Base-by-base conservation (phyloP, 2,797 vertebrate species). In the Iguana delicatissima region DNA sequence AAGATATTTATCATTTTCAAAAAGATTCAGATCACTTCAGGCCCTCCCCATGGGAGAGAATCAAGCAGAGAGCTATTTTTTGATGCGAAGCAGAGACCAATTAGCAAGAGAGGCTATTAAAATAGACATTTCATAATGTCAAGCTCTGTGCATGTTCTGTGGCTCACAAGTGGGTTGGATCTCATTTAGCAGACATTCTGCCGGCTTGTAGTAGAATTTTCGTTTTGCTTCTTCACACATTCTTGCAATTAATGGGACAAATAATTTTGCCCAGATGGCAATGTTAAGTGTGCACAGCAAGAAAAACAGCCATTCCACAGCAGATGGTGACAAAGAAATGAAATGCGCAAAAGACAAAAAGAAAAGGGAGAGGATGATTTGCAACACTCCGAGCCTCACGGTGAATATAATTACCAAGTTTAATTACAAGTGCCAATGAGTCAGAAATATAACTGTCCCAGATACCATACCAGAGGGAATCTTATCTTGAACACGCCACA, bases 321-420 rank as follows among this genome's bases (percentile, higher is more conserved):
- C 73, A 95, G 94, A 95, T 95, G 95, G 95, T 6, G 29, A 87
- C 89, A n/a, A 94, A 90, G 92, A 93, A 92, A 87, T 24, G 89
- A 93, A 94, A 93, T 24, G 90, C 87, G 80, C 84, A 72, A 94
- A 93, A 93, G 77, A 85, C 52, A 90, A 3, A 10, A 0, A 0
- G 16, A 2, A 35, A 0, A 64, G 18, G 18, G 1, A 50, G 62
- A 85, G 52, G 79, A 82, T 84, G 24, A 89, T 92, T 92, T 91
- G 80, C 86, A 92, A 88, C 10, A 89, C 85, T 89, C 83, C 1
- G 0, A 62, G 79, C 67, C 89, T 90, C 91, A 29, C 72, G n/a
- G 87, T 3, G 77, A 92, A 93, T 89, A 55, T 93, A 93, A 94
- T 91, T 93, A 87, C 90, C 6, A 2, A 55, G 79, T 85, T 95